Evolutionary conservation across 2,113 vertebrate genomes (phyloP), one percentile per base, ranked within the genome.

Genomic region (Poecilia latipinna): DNA sequence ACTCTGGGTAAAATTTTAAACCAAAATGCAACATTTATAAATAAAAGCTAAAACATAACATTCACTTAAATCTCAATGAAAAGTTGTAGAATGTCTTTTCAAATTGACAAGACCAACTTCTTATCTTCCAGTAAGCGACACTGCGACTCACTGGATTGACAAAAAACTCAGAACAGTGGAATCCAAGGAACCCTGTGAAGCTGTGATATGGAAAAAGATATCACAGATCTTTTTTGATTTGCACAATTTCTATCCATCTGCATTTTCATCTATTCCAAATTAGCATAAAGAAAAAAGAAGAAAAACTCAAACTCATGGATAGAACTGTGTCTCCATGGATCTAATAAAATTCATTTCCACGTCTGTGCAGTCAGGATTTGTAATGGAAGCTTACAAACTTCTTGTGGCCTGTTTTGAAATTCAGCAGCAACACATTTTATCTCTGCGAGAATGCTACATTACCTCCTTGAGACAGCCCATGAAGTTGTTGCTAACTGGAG

Each of bases 401-500:
- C 24, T 57, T 57, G 0, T n/a, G 5, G 4, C 24, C 51, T 57
- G 22, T n/a, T n/a, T 57, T 57, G 22, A 57, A 57, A 57, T 57
- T 24, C 51, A 57, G 51, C 22, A 57, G 51, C 22, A 57, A 8
- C 51, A n/a, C 51, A n/a, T 57, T 24, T 57, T 57, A 24, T 57
- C 64, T 66, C 8, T 0, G 37, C 1, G 4, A 72, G n/a, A 24
- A 13, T 12, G 61, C 22, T 29, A 28, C 92, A 70, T 48, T 82
- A 99, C 98, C 97, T 99, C 98, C 92, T 97, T 99, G 28, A 99
- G 95, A 88, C 98, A 99, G 87, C 98, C 98, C 97, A 99, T 99
- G 94, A 99, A 99, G 93, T 99, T 99, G 93, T 99, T 99, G 95
- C 97, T 99, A 90, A 99, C 98, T 0, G 98, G 98, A 48, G 97